A percentile compares a stretch with the other conserved stretches of the same genome.
Evolutionary conservation across 1,140 invertebrate genomes (phyloP).

Genomic region (Ganaspis sp.): DNA sequence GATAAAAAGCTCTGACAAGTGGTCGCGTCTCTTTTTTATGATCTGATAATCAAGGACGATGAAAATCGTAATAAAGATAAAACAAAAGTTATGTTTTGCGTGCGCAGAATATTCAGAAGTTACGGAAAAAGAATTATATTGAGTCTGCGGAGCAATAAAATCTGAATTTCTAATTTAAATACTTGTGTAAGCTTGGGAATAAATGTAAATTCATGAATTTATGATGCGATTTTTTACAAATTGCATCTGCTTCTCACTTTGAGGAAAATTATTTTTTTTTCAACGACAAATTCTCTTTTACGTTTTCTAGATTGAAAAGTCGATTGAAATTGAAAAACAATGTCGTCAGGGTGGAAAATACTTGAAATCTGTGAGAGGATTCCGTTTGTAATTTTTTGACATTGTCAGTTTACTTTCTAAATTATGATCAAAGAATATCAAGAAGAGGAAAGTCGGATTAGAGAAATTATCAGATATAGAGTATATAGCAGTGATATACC

Average conservation of each 20-base stretch:
- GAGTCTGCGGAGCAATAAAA: neutral
- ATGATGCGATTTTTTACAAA: neutral
- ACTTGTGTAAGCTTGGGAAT: constrained; percentile 1
- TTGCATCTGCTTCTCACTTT: neutral
- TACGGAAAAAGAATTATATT: constrained; percentile 10
- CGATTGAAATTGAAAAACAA: neutral
- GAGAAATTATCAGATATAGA: neutral
- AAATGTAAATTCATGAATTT: neutral
- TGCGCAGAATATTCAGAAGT: constrained; percentile 22
- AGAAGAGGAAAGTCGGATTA: neutral
- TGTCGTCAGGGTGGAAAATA: neutral
- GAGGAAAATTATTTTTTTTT: too few relatives aligned
- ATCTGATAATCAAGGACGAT: constrained; percentile 31
- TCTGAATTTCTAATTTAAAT: constrained; percentile 14
- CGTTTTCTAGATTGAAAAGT: too few relatives aligned
- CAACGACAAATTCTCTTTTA: too few relatives aligned
- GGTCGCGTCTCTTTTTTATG: neutral
- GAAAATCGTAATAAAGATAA: constrained; percentile 28
- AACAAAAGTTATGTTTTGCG: constrained; percentile 15
- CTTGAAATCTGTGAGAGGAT: too few relatives aligned
- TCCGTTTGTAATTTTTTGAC: neutral
- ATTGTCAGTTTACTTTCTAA: neutral
- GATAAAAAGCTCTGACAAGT: constrained; percentile 3
- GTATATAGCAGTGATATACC: neutral
- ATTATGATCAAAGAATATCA: neutral